Base-by-base conservation (phyloP, 1,140 invertebrate genomes). In the Microplitis mediator region DNA sequence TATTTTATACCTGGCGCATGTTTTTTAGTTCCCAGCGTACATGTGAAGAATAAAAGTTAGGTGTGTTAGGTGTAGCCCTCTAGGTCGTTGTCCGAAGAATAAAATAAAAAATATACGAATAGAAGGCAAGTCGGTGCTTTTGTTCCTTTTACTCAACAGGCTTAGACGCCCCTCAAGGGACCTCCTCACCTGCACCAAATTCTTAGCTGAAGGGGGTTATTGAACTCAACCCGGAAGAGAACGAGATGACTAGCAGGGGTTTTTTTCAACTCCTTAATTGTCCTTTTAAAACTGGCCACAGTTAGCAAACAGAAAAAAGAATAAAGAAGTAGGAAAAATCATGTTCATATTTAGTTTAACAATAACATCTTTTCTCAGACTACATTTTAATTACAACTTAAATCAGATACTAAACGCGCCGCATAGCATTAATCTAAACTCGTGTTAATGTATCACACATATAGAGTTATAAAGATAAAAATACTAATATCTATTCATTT, bases 121-220 rank as follows among this genome's bases (percentile, higher is more conserved):
- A n/a, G n/a, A 50, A 50, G n/a, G 35, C 58, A 9, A 23, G 63
- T 60, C 52, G 31, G 32, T 69, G 35, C 11, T 67, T 67, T 67
- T 52, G 50, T 54, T 23, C 31, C 65, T 32, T 54, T 5, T 11
- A n/a, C 50, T 35, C 32, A 31, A 65, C 50, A 32, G 74, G 70
- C 79, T 73, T 79, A 76, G 79, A 77, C 71, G 78, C 75, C 39
- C 75, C 76, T 78, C 79, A 75, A 79, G 81, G 79, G 76, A 79
- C 76, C 77, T 45, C 39, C 80, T 85, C 84, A 86, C 84, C 84
- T 86, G 84, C 84, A 86, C 82, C 82, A 81, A 86, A 86, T 86
- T 86, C 82, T 83, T 86, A 85, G 79, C 77, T 71, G 74, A 73
- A 78, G 77, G 75, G 70, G 81, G 81, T 83, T 82, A 60, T 76